Evolutionary conservation across 2,113 vertebrate species (phyloP), one percentile per base, ranked within the genome.

Genomic region (Anhinga rufa): DNA sequence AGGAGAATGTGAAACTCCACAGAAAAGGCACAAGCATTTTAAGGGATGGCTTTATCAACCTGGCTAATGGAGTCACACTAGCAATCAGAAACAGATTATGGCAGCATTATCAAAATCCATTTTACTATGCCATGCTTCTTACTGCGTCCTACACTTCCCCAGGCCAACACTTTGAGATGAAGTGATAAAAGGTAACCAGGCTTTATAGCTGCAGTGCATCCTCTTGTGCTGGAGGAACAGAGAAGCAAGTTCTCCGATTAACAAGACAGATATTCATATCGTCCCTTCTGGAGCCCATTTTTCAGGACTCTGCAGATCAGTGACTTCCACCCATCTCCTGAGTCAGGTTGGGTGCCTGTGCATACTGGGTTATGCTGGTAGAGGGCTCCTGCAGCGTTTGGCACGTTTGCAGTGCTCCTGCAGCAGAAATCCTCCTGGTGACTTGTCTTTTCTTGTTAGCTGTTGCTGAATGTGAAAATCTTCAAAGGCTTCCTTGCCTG

Each of bases 71-170:
- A 83, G 49, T 82, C 51, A 38, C 22, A 6, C 76, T 88, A 52
- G 42, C 70, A 52, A 78, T 71, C 71, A 64, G 78, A 86, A 93
- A 62, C 1, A 1, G 86, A 92, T 90, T 58, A 60, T 86, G 68
- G 66, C 42, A 85, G 54, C 68, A 51, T 94, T 44, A 46, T 71
- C 76, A 82, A 86, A 95, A 89, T 72, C 52, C 26, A 17, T 83
- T 96, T 89, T 88, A 62, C 70, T 58, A 14, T 68, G 16, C 17
- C 8, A 14, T 58, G 36, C 81, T 86, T 92, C 78, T 55, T 79
- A 21, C 66, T 57, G 62, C 8, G 4, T 76, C 40, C 34, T 29
- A 12, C 44, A 21, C 11, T 74, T 28, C 38, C 6, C 28, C 44
- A 87, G 81, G 68, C 18, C 49, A 78, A 8, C 65, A n/a, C 44